Evolutionary conservation across 2,888 invertebrate genomes (phyloP).

Genomic region (Oegoconia quadripuncta): DNA sequence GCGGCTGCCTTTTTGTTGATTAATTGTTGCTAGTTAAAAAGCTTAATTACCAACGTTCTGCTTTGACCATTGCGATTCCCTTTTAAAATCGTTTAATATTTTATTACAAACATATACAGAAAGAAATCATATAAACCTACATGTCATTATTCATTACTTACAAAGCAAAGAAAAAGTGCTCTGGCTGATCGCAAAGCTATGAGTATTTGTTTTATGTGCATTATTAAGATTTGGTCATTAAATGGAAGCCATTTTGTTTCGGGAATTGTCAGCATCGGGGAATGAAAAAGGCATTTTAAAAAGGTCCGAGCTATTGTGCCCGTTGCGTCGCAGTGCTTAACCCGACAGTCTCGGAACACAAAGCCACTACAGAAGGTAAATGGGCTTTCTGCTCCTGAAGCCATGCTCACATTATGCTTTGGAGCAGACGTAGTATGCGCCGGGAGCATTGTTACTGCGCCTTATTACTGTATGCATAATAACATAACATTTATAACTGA

Average conservation of each 20-base stretch:
- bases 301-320: conserved; percentile 59
- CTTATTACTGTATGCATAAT: conserved; percentile 58
- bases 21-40: too few species aligned
- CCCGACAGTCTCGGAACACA: conserved; percentile 56
- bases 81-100: too few species aligned
- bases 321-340: conserved; percentile 54
- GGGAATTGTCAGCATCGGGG: conserved; percentile 36
- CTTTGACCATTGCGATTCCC: too few species aligned
- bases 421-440: conserved; percentile 30
- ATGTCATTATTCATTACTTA: too few species aligned
- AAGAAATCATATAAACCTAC: too few species aligned
- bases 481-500: conserved; percentile 59
- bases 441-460: conserved; percentile 42
- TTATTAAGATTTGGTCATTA: too few species aligned
- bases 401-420: conserved; percentile 51
- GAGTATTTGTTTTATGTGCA: conserved; percentile 19
- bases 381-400: conserved; percentile 55
- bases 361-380: conserved; percentile 70
- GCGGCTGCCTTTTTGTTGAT: too few species aligned
- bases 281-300: conserved; percentile 55
- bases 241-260: conserved; percentile 44
- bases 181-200: too few species aligned
- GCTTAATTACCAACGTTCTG: too few species aligned
- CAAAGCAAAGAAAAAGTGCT: too few species aligned
- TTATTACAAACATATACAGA: too few species aligned